These are phyloP conservation scores for Coreius guichenoti DNA, from an alignment of 2,797 vertebrate species.

Conservation along the genomic window DNA sequence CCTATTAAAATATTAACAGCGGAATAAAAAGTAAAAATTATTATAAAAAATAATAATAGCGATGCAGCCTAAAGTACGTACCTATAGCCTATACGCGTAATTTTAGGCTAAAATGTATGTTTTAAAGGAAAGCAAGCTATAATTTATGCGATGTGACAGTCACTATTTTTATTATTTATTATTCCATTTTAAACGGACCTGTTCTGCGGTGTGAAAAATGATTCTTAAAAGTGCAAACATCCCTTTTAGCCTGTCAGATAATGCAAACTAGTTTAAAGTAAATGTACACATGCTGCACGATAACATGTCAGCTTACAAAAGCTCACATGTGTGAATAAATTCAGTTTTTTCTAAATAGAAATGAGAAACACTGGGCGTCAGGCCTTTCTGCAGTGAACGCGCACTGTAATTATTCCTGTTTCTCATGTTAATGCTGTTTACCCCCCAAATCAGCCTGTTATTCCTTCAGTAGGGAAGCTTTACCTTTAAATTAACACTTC, in stretches of 20 bases:
- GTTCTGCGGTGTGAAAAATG: neutral
- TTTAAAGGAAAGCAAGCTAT: neutral
- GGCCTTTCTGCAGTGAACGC: neutral
- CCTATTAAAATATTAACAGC: neutral
- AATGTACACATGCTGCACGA: neutral
- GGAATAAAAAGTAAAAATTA: neutral
- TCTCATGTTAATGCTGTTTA: constrained; percentile 23
- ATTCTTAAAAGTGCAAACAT: neutral
- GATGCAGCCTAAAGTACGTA: neutral
- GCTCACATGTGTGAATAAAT: neutral
- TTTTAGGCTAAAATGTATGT: neutral
- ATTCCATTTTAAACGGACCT: neutral
- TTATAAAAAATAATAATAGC: neutral
- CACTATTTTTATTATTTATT: neutral
- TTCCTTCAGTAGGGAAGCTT: neutral
- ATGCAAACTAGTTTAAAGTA: neutral
- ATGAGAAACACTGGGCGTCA: neutral
- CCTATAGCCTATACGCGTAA: neutral
- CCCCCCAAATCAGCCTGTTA: neutral
- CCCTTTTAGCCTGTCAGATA: neutral
- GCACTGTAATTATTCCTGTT: constrained; percentile 1
- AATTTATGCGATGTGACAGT: neutral
- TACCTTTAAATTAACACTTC: neutral
- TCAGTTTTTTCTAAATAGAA: neutral
- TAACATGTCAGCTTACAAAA: neutral